A percentile compares a stretch with the other conserved stretches of the same genome.
These are phyloP conservation scores for Macrophya annulata DNA, from an alignment of 2,888 invertebrate species.

Conservation along the genomic window DNA sequence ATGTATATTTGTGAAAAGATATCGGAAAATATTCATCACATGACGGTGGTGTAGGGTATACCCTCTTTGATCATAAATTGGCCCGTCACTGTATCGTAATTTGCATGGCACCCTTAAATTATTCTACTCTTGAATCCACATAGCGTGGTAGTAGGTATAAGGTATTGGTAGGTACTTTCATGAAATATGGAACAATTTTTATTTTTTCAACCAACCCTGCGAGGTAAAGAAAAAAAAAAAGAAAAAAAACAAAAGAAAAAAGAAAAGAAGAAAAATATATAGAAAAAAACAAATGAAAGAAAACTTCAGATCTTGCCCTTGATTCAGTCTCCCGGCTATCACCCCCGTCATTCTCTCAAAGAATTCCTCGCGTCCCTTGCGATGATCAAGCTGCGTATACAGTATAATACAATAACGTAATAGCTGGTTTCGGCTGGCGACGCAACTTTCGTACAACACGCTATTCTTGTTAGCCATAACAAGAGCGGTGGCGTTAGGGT, in stretches of 20 bases:
- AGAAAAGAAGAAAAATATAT: not conserved
- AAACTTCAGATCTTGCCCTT: constrained; percentile 29
- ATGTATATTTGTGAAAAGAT: not conserved
- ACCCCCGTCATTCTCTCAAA: not conserved
- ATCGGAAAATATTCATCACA: constrained; percentile 25
- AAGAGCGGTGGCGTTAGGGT: not conserved
- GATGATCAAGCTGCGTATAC: constrained; percentile 27
- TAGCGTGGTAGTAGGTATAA: not conserved
- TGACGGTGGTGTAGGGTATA: not conserved
- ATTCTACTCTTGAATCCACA: constrained; percentile 34
- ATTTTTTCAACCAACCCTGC: not conserved
- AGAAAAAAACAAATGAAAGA: constrained; percentile 28
- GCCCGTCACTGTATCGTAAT: constrained; percentile 39
- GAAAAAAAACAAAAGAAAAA: constrained; percentile 14
- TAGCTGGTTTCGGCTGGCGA: not conserved
- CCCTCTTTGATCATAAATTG: constrained; percentile 48
- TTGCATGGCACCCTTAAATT: constrained; percentile 42
- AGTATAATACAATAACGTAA: constrained; percentile 17
- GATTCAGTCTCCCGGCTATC: not conserved
- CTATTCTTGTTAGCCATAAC: constrained; percentile 34
- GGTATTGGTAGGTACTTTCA: constrained; percentile 3
- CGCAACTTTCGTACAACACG: constrained; percentile 22
- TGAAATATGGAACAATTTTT: constrained; percentile 35
- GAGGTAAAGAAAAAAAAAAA: constrained; percentile 17
- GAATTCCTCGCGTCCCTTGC: not conserved